Evolutionary conservation across 2,113 vertebrate genomes (phyloP).

Genomic region (Panthera tigris): DNA sequence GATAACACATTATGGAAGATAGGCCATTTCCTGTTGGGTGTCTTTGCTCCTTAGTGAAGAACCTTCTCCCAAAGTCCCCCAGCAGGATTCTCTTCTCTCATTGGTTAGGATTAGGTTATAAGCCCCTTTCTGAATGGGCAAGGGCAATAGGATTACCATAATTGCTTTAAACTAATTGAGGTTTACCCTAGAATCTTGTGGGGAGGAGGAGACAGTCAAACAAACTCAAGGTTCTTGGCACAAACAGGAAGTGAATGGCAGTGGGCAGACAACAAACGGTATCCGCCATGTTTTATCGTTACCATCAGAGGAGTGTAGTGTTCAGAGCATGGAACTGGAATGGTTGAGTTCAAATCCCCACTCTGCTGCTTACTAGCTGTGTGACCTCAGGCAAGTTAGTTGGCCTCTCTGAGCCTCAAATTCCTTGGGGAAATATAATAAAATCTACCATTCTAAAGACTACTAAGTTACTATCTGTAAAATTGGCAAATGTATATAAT

Average conservation of each 20-base stretch:
- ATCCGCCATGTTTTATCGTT: neutral
- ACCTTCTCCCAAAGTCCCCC: neutral
- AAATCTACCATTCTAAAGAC: neutral
- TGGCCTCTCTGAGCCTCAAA: neutral
- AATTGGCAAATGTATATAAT: neutral
- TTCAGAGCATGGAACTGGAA: neutral
- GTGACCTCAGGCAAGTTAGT: neutral
- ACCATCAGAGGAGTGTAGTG: neutral
- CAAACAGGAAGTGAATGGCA: neutral
- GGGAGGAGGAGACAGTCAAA: neutral
- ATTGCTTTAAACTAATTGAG: neutral
- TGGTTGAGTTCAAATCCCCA: neutral
- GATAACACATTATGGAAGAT: neutral
- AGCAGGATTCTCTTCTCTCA: neutral
- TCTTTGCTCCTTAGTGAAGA: neutral
- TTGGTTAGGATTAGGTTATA: neutral
- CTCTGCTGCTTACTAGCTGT: neutral
- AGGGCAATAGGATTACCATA: neutral
- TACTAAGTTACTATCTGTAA: neutral
- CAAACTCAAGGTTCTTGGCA: neutral
- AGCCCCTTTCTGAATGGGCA: neutral
- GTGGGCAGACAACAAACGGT: fast-evolving
- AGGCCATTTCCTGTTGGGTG: neutral
- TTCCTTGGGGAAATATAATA: neutral
- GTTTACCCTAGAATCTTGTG: neutral